Evolutionary conservation across 2,113 vertebrate genomes (phyloP).

Genomic region (Albula goreensis): DNA sequence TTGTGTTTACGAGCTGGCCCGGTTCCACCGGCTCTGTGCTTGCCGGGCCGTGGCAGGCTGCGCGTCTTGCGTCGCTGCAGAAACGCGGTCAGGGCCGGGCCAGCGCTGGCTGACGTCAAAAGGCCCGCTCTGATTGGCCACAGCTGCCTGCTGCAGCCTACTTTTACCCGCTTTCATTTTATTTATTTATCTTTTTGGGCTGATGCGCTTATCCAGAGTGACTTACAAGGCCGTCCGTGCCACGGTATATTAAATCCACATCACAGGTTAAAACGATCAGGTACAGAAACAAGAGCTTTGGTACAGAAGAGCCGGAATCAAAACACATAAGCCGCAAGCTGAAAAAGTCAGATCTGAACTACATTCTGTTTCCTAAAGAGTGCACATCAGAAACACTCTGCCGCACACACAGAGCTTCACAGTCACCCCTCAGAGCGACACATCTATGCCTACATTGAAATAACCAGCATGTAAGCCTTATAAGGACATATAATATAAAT

Average conservation of each 20-base stretch:
- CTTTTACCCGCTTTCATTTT: not conserved
- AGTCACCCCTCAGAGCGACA: not conserved
- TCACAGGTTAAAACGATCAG: not conserved
- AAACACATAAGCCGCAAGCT: not conserved
- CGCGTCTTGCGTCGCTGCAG: not conserved
- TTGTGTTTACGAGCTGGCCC: not conserved
- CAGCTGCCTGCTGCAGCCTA: not conserved
- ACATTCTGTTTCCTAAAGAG: not conserved
- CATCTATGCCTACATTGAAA: not conserved
- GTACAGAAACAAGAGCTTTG: not conserved
- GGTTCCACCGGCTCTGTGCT: not conserved
- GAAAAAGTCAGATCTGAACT: not conserved
- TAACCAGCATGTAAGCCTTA: not conserved
- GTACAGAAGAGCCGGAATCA: too few species aligned
- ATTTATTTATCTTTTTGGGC: not conserved
- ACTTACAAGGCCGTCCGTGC: not conserved
- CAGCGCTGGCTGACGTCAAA: not conserved
- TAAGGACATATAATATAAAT: not conserved
- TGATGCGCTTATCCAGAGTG: not conserved
- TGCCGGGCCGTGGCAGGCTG: too few species aligned
- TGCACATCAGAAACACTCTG: too few species aligned
- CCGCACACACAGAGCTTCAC: too few species aligned
- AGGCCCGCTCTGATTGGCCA: not conserved
- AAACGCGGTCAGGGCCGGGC: too few species aligned
- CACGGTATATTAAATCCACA: not conserved